A percentile compares a stretch with the other conserved stretches of the same genome.
Evolutionary conservation across 1,140 invertebrate species (phyloP).

Genomic region (Papilio polyxenes): DNA sequence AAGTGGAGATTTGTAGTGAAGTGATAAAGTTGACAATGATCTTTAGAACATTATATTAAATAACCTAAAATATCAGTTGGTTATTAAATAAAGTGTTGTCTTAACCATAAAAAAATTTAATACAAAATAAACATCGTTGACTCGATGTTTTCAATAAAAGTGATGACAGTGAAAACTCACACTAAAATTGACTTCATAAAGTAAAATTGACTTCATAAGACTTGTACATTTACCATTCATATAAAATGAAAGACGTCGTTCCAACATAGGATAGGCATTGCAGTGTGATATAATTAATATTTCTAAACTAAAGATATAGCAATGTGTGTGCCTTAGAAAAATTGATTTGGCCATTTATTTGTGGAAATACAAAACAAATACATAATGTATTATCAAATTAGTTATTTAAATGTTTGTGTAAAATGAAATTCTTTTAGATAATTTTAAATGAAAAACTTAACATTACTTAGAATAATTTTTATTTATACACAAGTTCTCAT

Average conservation of each 20-base stretch:
- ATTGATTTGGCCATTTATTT: background rate
- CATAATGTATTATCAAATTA: background rate
- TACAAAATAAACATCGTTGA: background rate
- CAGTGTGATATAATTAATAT: too few species aligned
- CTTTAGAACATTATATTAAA: background rate
- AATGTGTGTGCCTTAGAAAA: background rate
- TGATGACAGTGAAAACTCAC: background rate
- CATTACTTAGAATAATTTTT: background rate
- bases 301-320: background rate
- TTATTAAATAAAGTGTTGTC: background rate
- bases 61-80: background rate
- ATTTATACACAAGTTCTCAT: background rate
- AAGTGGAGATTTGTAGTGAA: conserved; percentile 5
- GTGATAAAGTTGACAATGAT: conserved; percentile 1
- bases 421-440: background rate
- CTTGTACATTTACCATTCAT: too few species aligned
- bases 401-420: background rate
- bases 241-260: too few species aligned
- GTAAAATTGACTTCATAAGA: too few species aligned
- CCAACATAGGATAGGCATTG: too few species aligned
- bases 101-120: background rate
- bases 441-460: background rate
- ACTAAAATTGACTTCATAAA: too few species aligned
- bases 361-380: background rate
- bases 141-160: background rate